Evolutionary conservation across 2,888 invertebrate species (phyloP), one percentile per base, ranked within the genome.

Genomic region (Lymantria monacha): DNA sequence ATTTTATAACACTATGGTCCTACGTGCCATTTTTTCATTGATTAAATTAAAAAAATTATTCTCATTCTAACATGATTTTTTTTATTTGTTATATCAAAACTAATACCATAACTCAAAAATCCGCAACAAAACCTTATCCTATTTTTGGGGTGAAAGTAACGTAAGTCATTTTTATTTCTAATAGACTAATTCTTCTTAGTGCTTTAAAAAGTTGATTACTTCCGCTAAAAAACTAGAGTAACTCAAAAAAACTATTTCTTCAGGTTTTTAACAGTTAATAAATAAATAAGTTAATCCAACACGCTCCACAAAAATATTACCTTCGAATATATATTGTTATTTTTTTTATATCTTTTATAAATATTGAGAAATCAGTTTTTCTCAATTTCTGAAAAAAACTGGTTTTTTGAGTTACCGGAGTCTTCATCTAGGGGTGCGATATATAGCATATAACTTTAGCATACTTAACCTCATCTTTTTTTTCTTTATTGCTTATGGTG

Each of bases 381-480:
- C 30, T 3, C 11, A 7, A 42, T 42, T 42, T 42, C 30, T 42
- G 30, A n/a, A 30, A 42, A 42, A 42, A 42, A 30, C 9, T 7
- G 22, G 22, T 42, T 42, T 42, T 42, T 42, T 49, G 43, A 42
- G 44, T 49, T 44, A 49, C 44, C 30, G 43, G 37, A 33, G 49
- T 49, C 49, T 49, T 49, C 43, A 49, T 43, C 49, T 49, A 49
- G 49, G 49, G 49, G 43, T 45, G 45, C 45, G 45, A 45, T 45
- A 44, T 44, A 11, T 37, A 30, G 30, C n/a, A n/a, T n/a, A n/a
- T n/a, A n/a, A n/a, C n/a, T n/a, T n/a, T n/a, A n/a, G n/a, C n/a
- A n/a, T n/a, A n/a, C n/a, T n/a, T n/a, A n/a, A n/a, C n/a, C n/a
- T n/a, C n/a, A n/a, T n/a, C n/a, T n/a, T n/a, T n/a, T n/a, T n/a